A percentile compares a stretch with the other conserved stretches of the same genome.
These are phyloP conservation scores for Sinotaia quadrata DNA, from an alignment of 2,888 invertebrate genomes.

Conservation along the genomic window DNA sequence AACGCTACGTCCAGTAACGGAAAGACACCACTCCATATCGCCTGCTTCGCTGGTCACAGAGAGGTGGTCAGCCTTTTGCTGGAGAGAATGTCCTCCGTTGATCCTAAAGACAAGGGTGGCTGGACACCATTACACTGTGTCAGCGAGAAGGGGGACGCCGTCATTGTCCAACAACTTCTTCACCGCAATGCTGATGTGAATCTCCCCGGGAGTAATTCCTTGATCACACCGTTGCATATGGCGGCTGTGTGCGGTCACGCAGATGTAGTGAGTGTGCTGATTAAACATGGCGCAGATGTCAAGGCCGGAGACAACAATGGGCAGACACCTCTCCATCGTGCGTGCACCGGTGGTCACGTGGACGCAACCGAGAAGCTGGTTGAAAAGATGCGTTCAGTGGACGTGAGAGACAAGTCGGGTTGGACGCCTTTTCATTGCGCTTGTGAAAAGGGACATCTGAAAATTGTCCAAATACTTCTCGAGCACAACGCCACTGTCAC, in stretches of 20 bases:
- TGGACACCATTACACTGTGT: no score
- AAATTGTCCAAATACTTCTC: background rate
- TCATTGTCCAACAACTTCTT: no score
- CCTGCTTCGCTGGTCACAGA: constrained; percentile 20
- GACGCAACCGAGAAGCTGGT: no score
- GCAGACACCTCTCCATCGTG: constrained; percentile 12
- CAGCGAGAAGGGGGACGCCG: no score
- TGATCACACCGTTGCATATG: constrained; percentile 9
- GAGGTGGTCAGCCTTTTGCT: constrained; percentile 17
- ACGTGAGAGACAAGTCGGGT: background rate
- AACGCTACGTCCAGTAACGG: constrained; percentile 8
- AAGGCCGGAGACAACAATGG: background rate
- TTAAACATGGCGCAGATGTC: background rate
- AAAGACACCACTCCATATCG: constrained; percentile 14
- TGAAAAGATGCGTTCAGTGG: no score
- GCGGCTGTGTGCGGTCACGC: constrained; percentile 7
- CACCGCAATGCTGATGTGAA: no score
- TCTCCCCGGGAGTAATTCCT: no score
- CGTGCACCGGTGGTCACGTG: constrained; percentile 7
- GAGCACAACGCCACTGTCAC: background rate
- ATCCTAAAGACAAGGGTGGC: no score
- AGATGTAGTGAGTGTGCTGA: background rate
- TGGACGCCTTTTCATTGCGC: background rate
- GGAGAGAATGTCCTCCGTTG: no score
- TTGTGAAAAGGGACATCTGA: background rate